Evolutionary conservation across 2,113 vertebrate genomes (phyloP), one percentile per base, ranked within the genome.

Genomic region (Pholis gunnellus): DNA sequence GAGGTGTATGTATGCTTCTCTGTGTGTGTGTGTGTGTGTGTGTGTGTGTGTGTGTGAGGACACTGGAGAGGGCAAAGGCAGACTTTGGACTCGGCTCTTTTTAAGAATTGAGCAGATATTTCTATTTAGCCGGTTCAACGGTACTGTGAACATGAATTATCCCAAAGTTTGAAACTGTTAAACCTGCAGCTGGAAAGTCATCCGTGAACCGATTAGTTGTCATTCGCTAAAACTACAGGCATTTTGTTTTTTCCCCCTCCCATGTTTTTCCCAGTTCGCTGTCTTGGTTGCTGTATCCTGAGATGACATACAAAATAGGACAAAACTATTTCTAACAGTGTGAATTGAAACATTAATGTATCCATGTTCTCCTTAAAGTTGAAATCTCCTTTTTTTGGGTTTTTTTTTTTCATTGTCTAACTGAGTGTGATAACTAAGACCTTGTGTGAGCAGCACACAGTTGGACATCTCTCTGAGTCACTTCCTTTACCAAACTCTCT

Each of bases 401-500:
- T 67, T 75, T 69, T 61, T 36, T 63, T 72, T 80, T 70, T 57
- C 54, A 63, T 36, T 72, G 27, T 67, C 42, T 40, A 71, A 50
- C 65, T 73, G 67, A 81, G 71, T 85, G 77, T 83, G 66, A 74
- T 75, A 81, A 79, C 73, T 70, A 72, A 66, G 68, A 71, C 52
- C 63, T 81, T 76, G 31, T 81, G 72, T 79, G 59, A 83, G 84
- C 48, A 79, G 70, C 46, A 38, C 81, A 67, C 81, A 20, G 78
- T 83, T 52, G 48, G 68, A 86, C 64, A 48, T 73, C 80, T 84
- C 68, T 79, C 72, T 75, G 85, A 90, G 78, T 87, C 89, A 90
- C 85, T 94, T 94, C 88, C 87, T 93, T 94, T 90, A 91, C 89
- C 83, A 86, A 92, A 92, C 92, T 89, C 75, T 88, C 85, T 74